Base-by-base conservation (phyloP, 1,140 invertebrate species). In the Ectropis grisescens region DNA sequence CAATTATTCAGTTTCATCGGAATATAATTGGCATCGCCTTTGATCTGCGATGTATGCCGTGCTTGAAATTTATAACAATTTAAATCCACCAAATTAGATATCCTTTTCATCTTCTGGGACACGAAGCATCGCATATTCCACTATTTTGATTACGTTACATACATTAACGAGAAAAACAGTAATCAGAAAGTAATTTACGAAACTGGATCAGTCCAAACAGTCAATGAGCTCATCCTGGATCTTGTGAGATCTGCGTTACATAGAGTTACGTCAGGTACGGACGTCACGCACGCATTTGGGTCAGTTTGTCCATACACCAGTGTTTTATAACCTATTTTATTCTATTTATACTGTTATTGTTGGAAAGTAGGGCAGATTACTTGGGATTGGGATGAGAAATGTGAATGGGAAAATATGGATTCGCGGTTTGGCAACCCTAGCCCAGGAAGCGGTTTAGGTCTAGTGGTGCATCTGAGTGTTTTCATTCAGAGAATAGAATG, bases 271-370 rank as follows among this genome's bases (percentile, higher is more conserved):
- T 70, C 66, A 70, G 41, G 36, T 47, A 30, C 49, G 34, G 32
- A 45, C 68, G 71, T 76, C 71, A 76, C 55, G 45, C 47, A 30
- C 29, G 41, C 56, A 70, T 69, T 68, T 70, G 41, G 68, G 66
- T 76, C 68, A 72, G 52, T 34, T 52, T 64, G 65, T 64, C 58
- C 52, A 58, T 62, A 67, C 57, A 58, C 59, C 39, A 44, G 54
- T 65, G 47, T 65, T 67, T 51, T 66, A 70, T 49, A 66, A 56
- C 61, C 57, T 61, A 69, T 67, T 64, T 59, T 56, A 46, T 37
- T 60, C 47, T 60, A 56, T 65, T 57, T 51, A 40, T 53, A 46
- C 43, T 41, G 46, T 57, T 55, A 42, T 41, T 48, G 40, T 38
- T 27, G 34, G 16, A 38, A 54, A 58, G 34, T 47, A 46, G 41